phyloP scores from a whole-genome alignment of 2,797 vertebrate species.

The Rhinogobio ventralis region DNA sequence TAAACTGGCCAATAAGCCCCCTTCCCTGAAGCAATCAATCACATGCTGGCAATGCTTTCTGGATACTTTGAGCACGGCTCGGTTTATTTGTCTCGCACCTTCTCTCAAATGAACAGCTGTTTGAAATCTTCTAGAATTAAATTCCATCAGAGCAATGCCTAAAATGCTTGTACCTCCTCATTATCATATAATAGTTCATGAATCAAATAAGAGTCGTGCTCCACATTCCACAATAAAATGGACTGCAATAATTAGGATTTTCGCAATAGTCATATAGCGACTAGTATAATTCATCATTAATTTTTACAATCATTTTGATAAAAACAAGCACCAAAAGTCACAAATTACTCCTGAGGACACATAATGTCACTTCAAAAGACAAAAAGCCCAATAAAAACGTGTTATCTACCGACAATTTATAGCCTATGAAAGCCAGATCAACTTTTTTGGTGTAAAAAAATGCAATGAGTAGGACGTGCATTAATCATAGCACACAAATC shows the following conservation, averaged over 20 bases:
- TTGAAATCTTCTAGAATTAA: slow-evolving; percentile 62
- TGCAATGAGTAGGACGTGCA: background rate
- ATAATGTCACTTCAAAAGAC: slow-evolving; percentile 18
- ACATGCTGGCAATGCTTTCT: slow-evolving; percentile 64
- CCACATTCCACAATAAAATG: slow-evolving; percentile 45
- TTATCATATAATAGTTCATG: slow-evolving; percentile 59
- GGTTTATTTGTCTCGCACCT: slow-evolving; percentile 59
- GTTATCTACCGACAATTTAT: slow-evolving; percentile 57
- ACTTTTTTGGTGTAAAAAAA: slow-evolving; percentile 8
- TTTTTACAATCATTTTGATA: slow-evolving; percentile 46
- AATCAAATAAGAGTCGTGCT: slow-evolving; percentile 54
- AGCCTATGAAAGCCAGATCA: slow-evolving; percentile 35
- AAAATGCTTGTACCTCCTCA: slow-evolving; percentile 53
- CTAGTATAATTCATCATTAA: slow-evolving; percentile 40
- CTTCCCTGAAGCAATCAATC: slow-evolving; percentile 70
- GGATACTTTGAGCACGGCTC: slow-evolving; percentile 57
- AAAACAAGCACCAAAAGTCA: slow-evolving; percentile 35
- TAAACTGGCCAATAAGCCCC: slow-evolving; percentile 70
- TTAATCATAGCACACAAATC: slow-evolving; percentile 34
- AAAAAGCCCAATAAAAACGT: slow-evolving; percentile 35
- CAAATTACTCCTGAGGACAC: slow-evolving; percentile 45
- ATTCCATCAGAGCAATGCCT: slow-evolving; percentile 64
- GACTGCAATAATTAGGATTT: slow-evolving; percentile 45
- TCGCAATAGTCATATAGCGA: slow-evolving; percentile 34
- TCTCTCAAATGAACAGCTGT: slow-evolving; percentile 60